Base-by-base conservation (phyloP, 2,888 invertebrate species). In the Pantelozetes paolii region DNA sequence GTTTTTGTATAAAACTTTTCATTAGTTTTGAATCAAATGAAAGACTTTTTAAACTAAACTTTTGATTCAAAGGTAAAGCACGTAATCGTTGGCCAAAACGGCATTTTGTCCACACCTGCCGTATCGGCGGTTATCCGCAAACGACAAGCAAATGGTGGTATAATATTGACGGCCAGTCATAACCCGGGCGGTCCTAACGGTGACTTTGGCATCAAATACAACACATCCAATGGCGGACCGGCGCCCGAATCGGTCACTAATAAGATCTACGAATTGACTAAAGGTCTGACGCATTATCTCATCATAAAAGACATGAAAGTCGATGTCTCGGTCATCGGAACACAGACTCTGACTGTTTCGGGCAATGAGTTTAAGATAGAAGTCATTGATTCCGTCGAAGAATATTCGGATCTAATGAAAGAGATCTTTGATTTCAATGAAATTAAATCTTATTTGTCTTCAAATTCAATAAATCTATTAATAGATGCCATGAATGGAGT, bases 191-290 rank as follows among this genome's bases (percentile, higher is more conserved):
- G 99, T 45, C 93, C 94, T 9, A 87, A 95, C 81, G 91, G 92
- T 78, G 99, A 99, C 84, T 99, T 99, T 82, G 99, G 99, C 71
- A 97, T 99, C 80, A 99, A 99, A 84, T 99, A 92, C 84, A 99
- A 99, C 85, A 92, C 90, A 79, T 88, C 91, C 76, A 99, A 99
- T 83, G 99, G 99, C 72, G 99, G 88, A 11, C 76, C 76, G 30
- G 76, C 76, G 18, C 74, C 75, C 1, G 75, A 75, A 30, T 84
- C 85, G 70, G 88, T 92, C 71, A 98, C 98, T 11, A 88, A 97
- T 80, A 87, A 89, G 78, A 95, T 99, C 76, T 92, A 90, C 82
- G 87, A 90, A 57, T 83, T 92, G 26, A 90, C 93, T 0, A 91
- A 87, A 67, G 85, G 84, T 77, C 90, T 99, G 50, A 87, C 86